Base-by-base conservation (phyloP, 2,888 invertebrate genomes). In the Lymantria monacha region DNA sequence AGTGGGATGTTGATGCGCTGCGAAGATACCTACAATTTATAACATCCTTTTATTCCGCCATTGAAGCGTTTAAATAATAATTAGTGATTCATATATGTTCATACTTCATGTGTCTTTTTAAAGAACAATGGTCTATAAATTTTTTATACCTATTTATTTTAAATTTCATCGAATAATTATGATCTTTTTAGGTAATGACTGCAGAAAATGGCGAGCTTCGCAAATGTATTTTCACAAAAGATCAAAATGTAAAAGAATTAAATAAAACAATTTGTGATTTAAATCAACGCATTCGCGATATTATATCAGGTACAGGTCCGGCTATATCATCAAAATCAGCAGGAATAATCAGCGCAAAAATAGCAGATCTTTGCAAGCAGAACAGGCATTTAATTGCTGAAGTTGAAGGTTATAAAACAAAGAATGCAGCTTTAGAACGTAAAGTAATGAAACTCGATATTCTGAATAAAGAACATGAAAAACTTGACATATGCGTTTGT, bases 341-440 rank as follows among this genome's bases (percentile, higher is more conserved):
- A 7, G 93, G 93, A 30, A 71, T 93, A 9, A 93, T 93, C 0
- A 92, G 93, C 41, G 86, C 92, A n/a, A 94, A 94, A 83, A 93
- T 95, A 53, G 92, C 94, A 0, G 94, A 95, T 49, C 81, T 95
- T 7, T 94, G 93, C 64, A 94, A 94, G 74, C 94, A 93, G 71
- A 92, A 94, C 46, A 83, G 94, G 33, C 94, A 95, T 63, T 90
- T 94, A 53, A 92, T 92, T 3, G 90, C 93, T 0, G 94, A 95
- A 81, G 68, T 94, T 11, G 94, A 93, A 76, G 75, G 89, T 1
- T 87, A 91, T 43, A 94, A 93, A 76, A 92, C 93, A 0, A 94
- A 92, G 76, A 93, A 91, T 57, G 86, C 92, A 8, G 85, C 85
- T 48, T 69, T 94, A 7, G 92, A 93, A 74, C 73, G 87, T 49